Conservation (phyloP, 2,888 invertebrate genomes). For the Andricus quercusramuli region DNA sequence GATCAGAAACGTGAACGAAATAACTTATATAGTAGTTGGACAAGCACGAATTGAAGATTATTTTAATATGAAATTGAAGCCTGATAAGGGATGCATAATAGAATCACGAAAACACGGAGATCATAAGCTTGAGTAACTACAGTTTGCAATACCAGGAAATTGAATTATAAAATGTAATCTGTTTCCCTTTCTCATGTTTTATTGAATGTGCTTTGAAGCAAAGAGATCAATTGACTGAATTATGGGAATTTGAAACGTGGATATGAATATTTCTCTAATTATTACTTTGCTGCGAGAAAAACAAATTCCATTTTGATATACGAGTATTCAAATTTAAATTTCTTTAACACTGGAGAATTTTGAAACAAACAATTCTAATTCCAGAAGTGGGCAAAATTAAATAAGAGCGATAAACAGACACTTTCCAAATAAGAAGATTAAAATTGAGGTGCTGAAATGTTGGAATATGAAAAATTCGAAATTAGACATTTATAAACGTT, state of each 20-base stretch:
- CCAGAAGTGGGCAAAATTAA: too few relatives aligned
- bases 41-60: background rate
- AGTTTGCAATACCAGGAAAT: slow-evolving; percentile 25
- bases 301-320: too few relatives aligned
- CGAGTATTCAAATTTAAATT: background rate
- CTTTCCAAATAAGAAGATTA: too few relatives aligned
- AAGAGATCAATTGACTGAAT: background rate
- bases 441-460: too few relatives aligned
- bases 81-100: slow-evolving; percentile 10
- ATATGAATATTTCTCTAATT: background rate
- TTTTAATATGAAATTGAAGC: background rate
- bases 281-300: background rate
- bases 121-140: slow-evolving; percentile 7
- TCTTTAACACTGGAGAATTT: too few relatives aligned
- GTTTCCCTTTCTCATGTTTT: slow-evolving; percentile 21
- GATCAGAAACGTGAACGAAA: background rate
- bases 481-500: too few relatives aligned
- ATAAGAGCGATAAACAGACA: too few relatives aligned
- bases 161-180: slow-evolving; percentile 1
- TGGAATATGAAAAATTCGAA: too few relatives aligned
- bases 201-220: background rate
- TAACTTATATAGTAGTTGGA: background rate
- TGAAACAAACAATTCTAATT: too few relatives aligned
- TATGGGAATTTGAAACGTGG: background rate
- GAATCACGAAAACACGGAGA: slow-evolving; percentile 14